phyloP scores from a whole-genome alignment of 2,113 vertebrate species.

The Siphamia tubifer region DNA sequence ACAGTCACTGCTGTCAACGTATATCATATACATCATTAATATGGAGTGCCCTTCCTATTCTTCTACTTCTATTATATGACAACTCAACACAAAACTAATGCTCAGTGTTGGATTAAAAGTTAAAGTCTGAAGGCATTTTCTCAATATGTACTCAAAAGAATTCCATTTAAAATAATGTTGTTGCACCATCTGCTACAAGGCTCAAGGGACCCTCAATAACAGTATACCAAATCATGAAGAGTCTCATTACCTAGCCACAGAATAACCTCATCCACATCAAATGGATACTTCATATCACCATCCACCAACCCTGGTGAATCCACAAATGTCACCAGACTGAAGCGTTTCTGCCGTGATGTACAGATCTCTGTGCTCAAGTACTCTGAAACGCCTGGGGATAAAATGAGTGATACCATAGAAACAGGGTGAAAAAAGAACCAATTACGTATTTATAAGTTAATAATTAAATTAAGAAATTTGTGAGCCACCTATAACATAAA shows the following conservation, averaged over 20 bases:
- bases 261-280: constrained; percentile 84
- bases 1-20: too few relatives aligned
- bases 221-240: background rate
- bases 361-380: constrained; percentile 85
- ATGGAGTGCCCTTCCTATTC: too few relatives aligned
- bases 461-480: background rate
- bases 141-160: background rate
- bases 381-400: constrained; percentile 79
- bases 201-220: background rate
- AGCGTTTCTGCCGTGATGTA: constrained; percentile 85
- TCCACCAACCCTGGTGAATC: constrained; percentile 86
- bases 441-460: background rate
- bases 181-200: background rate
- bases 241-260: constrained; percentile 81
- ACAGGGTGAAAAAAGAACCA: background rate
- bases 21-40: too few relatives aligned
- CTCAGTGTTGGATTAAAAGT: too few relatives aligned
- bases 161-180: background rate
- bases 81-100: too few relatives aligned
- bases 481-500: background rate
- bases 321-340: constrained; percentile 85
- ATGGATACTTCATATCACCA: constrained; percentile 88
- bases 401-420: background rate
- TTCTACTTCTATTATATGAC: too few relatives aligned
- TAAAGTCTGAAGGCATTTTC: too few relatives aligned